Percentiles rank a stretch among this genome's conserved stretches.
phyloP scores from a whole-genome alignment of 2,113 vertebrate species.

The Oriolus oriolus region DNA sequence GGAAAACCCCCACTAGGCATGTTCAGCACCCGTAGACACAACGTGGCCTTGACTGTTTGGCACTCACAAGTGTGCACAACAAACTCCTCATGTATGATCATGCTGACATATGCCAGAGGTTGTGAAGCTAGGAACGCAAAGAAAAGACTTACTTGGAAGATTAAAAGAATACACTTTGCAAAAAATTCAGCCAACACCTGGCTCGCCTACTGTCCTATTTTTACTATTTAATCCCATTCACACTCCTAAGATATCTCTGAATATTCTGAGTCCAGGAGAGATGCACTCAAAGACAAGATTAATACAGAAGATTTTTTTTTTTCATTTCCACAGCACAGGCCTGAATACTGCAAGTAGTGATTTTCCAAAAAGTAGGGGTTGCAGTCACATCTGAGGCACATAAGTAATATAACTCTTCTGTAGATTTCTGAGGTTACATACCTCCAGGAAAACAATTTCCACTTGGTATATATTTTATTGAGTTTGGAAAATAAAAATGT shows the following conservation, averaged over 20 bases:
- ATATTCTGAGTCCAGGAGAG: not conserved
- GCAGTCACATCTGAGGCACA: not conserved
- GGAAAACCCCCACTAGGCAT: not conserved
- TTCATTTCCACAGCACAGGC: not conserved
- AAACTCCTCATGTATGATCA: not conserved
- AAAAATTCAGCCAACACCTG: not conserved
- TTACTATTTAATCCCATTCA: not conserved
- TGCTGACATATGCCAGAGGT: not conserved
- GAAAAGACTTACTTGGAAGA: not conserved
- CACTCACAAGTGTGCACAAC: not conserved
- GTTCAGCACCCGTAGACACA: not conserved
- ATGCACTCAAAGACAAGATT: not conserved
- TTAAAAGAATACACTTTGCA: not conserved
- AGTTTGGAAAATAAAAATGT: not conserved
- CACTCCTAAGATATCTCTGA: not conserved
- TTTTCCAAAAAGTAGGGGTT: not conserved
- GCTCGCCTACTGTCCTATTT: not conserved
- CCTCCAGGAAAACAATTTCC: not conserved
- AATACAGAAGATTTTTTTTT: not conserved
- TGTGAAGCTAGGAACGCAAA: not conserved
- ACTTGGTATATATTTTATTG: not conserved
- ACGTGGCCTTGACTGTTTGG: not conserved
- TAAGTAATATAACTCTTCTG: not conserved
- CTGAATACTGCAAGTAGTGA: not conserved
- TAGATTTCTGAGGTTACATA: not conserved